Conservation (phyloP, 2,888 invertebrate species). For the Macropis europaea region DNA sequence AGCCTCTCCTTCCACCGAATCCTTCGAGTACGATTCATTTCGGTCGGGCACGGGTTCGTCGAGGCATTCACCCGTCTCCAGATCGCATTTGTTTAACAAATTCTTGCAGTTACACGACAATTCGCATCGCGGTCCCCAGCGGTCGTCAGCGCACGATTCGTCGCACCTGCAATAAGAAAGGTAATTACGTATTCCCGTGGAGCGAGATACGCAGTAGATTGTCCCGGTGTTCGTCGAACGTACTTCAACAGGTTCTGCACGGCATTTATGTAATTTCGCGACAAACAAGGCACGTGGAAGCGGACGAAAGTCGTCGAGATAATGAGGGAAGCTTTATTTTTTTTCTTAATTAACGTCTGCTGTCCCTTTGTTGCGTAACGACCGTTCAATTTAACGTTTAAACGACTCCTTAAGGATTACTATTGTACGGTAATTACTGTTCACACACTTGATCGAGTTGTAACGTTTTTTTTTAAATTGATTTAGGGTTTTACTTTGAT, state of each 20-base stretch:
- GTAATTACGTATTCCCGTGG: background rate
- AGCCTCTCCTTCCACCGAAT: slow-evolving; percentile 7
- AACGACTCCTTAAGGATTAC: no score
- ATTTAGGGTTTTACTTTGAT: no score
- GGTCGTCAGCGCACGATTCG: slow-evolving; percentile 83
- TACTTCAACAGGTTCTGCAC: slow-evolving; percentile 5
- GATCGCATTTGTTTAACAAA: slow-evolving; percentile 74
- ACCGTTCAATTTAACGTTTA: background rate
- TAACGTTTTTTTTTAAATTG: no score
- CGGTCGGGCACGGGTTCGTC: background rate
- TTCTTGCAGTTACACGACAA: slow-evolving; percentile 84
- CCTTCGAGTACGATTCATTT: background rate
- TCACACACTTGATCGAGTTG: no score
- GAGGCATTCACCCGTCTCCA: slow-evolving; percentile 83
- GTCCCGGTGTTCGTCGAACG: background rate
- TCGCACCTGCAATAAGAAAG: slow-evolving; percentile 64
- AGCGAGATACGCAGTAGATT: background rate
- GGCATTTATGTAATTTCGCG: slow-evolving; percentile 1
- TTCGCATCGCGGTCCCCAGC: slow-evolving; percentile 88
- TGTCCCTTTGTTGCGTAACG: background rate
- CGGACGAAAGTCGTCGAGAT: background rate
- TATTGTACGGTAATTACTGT: background rate
- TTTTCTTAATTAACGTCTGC: background rate
- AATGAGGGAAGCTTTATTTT: background rate
- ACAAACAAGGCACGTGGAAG: background rate